Conservation (phyloP, 1,140 invertebrate species). For the Cyclina sinensis region DNA sequence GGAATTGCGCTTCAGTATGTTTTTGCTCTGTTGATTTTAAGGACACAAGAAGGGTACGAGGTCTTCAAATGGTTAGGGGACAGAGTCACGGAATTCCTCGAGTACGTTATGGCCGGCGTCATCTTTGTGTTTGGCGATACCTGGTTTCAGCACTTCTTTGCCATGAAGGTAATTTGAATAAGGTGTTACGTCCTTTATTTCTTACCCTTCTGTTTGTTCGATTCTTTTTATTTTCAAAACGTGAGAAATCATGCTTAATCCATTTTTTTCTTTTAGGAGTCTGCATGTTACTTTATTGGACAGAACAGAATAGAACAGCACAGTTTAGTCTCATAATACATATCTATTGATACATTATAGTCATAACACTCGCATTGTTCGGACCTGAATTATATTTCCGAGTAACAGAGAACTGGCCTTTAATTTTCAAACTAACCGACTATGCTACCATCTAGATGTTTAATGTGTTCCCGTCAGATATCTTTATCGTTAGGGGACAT, state of each 20-base stretch:
- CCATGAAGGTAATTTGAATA: constrained; percentile 68
- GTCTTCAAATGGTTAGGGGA: constrained; percentile 94
- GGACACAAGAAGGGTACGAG: constrained; percentile 92
- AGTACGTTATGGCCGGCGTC: constrained; percentile 92
- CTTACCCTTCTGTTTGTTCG: no score
- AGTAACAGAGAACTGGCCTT: no score
- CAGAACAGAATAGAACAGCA: no score
- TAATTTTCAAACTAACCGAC: no score
- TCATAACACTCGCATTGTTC: no score
- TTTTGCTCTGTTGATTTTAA: constrained; percentile 94
- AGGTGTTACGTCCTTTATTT: no score
- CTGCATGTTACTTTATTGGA: background rate
- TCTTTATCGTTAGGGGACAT: no score
- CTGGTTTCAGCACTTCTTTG: constrained; percentile 66
- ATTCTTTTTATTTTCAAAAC: background rate
- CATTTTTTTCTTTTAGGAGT: background rate
- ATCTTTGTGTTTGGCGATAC: constrained; percentile 94
- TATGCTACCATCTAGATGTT: no score
- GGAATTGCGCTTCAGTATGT: constrained; percentile 95
- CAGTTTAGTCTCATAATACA: no score
- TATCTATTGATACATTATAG: no score
- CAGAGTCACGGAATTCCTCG: constrained; percentile 91
- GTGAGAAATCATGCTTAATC: background rate
- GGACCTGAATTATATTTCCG: no score
- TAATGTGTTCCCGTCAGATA: no score